Conservation (phyloP, 2,888 invertebrate genomes). For the Cantharis flavilabris region DNA sequence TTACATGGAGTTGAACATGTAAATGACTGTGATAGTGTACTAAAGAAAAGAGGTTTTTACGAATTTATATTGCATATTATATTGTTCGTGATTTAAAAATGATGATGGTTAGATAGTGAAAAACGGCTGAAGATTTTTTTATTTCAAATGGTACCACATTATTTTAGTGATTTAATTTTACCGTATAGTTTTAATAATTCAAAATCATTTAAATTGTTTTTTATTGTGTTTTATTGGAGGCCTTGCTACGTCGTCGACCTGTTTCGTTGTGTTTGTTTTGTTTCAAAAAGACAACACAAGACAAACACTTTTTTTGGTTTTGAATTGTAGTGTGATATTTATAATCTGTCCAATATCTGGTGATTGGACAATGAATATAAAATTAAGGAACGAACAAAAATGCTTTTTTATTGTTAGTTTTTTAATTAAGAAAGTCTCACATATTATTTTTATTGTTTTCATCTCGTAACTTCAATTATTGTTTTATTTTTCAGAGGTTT, state of each 20-base stretch:
- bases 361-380: conserved; percentile 11
- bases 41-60: conserved; percentile 49
- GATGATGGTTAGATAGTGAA: conserved; percentile 12
- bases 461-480: neutral
- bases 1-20: conserved; percentile 53
- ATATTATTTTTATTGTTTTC: conserved; percentile 15
- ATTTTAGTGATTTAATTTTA: neutral
- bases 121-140: conserved; percentile 1
- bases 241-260: conserved; percentile 10
- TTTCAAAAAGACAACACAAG: neutral
- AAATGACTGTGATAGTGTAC: conserved; percentile 59
- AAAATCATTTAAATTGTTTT: conserved; percentile 19
- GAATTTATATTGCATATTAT: conserved; percentile 30
- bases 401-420: conserved; percentile 9
- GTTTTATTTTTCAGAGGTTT: neutral
- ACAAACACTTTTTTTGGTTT: conserved; percentile 8
- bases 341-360: conserved; percentile 13
- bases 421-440: conserved; percentile 17
- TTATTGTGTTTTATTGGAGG: conserved; percentile 4
- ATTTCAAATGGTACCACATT: conserved; percentile 2
- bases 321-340: conserved; percentile 21
- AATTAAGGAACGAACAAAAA: conserved; percentile 7
- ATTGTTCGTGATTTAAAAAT: conserved; percentile 25
- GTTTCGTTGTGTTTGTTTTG: neutral
- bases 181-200: conserved; percentile 17